Evolutionary conservation across 1,140 invertebrate species (phyloP), one percentile per base, ranked within the genome.

Genomic region (Ylistrum balloti): DNA sequence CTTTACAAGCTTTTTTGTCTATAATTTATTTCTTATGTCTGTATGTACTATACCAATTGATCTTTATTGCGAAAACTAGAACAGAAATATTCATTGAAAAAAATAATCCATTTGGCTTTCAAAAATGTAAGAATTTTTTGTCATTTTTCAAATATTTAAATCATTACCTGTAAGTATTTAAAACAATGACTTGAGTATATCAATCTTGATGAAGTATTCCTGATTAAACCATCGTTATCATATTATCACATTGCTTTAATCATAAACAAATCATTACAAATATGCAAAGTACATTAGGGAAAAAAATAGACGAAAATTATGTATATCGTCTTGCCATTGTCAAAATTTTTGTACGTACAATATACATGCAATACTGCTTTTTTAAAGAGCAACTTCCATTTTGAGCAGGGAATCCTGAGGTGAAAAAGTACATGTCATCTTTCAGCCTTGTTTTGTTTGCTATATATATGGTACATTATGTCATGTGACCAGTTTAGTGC

Each of bases 291-390:
- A 74, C 17, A 28, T 74, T n/a, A n/a, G n/a, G 41, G 28, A 74
- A 74, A 74, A 74, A 0, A 17, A 28, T n/a, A 74, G 56, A 74
- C 22, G 56, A 74, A n/a, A 74, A 28, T 22, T 74, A 74, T 74
- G n/a, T n/a, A 74, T 74, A 74, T 74, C 56, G 56, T 74, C 56
- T 74, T 74, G 56, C 56, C 56, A 74, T n/a, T 22, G 56, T 74
- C 56, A 74, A 74, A 28, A 28, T n/a, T 74, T 74, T 74, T 74
- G 9, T 45, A 1, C 20, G 41, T 45, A 45, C 17, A 45, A 15
- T 45, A 45, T 45, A 45, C 56, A 74, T 74, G 56, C 56, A 74
- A 74, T 74, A 74, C 56, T 74, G 56, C 56, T 74, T 74, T 74
- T 74, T 28, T 28, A 74, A 74, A 56, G 28, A 74, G 56, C 56